Base-by-base conservation (phyloP, 2,797 vertebrate genomes). In the Tadarida brasiliensis region DNA sequence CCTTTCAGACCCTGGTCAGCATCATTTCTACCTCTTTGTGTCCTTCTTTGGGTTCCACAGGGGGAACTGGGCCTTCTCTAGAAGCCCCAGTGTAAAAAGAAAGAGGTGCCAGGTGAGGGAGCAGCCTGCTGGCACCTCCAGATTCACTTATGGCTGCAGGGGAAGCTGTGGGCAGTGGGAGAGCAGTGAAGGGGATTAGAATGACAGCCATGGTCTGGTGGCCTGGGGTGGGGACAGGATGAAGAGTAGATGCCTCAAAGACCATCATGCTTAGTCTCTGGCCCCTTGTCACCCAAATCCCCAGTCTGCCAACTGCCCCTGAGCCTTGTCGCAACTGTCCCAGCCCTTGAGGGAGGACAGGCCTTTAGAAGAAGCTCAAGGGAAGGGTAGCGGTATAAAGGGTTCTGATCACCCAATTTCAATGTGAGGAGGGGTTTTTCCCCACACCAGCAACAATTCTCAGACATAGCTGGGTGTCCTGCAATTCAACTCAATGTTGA, bases 301-400 rank as follows among this genome's bases (percentile, higher is more conserved):
- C 28, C 44, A n/a, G 7, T 24, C 71, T 83, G 15, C 78, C 39
- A 47, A 4, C 47, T 74, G 57, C 67, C 87, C 65, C 11, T 54
- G 28, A 57, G 35, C n/a, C 70, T 54, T 44, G n/a, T 16, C 61
- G 19, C 28, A 35, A 17, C 14, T 57, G 28, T 35, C 61, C 70
- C 30, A 56, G 80, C 77, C 33, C 80, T 84, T 49, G 30, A 54
- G 47, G 10, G 5, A 93, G 6, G 7, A 44, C 3, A 35, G 70
- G 16, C 12, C 11, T 33, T 77, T 26, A 65, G 67, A 81, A 76
- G 86, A 67, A 83, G 71, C 44, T 71, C 8, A 7, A 80, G 35
- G n/a, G n/a, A 80, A 80, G 44, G 7, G 28, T 28, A 87, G 87
- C 30, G 33, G 12, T 82, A 33, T 57, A 88, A 70, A 70, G 44